Evolutionary conservation across 2,113 vertebrate genomes (phyloP), one percentile per base, ranked within the genome.

Genomic region (Heterotilapia buettikoferi): DNA sequence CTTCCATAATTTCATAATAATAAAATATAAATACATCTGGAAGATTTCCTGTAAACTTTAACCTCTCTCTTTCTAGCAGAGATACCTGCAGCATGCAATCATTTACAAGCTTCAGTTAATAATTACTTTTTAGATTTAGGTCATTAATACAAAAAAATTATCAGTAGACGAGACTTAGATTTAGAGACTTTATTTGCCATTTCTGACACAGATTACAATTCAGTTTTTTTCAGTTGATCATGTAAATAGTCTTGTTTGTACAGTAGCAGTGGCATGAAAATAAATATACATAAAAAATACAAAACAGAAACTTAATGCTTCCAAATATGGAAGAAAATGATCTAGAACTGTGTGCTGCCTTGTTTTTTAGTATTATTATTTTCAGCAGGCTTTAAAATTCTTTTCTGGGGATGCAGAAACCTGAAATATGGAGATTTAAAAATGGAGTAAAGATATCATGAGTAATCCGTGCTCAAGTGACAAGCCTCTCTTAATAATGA

Each of bases 311-410:
- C 52, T 12, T 80, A 91, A 83, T 38, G 33, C 96, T 96, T 97
- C 97, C 96, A 96, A 95, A 96, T 95, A 92, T 96, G 96, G 95
- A 97, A 97, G 95, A 96, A 95, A 95, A 93, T 88, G 5, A 91
- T 90, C 50, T 87, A 88, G 80, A 94, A 94, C 93, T 89, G 92
- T 89, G 92, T 86, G 84, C 90, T 89, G 91, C 80, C 83, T 93
- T 91, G 26, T 89, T 84, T 83, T 85, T 66, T 10, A n/a, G 14
- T 59, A 45, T 29, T 26, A 50, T 68, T 52, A 31, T 89, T 85
- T 90, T 89, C 90, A 92, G 89, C 88, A 92, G 82, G 85, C 80
- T 83, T 88, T 84, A 82, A 78, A 31, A 87, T 57, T 21, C 9
- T 24, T 36, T 31, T 29, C 57, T 1, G 24, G 9, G 45, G 87